phyloP scores from a whole-genome alignment of 2,888 invertebrate species.

The Brachypalpus laphriformis region DNA sequence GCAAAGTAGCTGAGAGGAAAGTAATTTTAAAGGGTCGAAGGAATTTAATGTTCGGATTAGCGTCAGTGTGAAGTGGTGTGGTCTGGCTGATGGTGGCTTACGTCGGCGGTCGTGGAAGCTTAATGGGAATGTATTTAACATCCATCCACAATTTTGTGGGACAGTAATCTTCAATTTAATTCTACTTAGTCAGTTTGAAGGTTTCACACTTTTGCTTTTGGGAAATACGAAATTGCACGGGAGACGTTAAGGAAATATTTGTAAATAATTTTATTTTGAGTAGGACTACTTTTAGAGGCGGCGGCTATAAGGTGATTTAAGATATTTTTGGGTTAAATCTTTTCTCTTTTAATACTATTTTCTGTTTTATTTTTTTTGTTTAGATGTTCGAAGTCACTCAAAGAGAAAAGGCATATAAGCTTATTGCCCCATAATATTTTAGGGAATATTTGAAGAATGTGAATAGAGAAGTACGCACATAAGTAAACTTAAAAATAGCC shows the following conservation, averaged over 20 bases:
- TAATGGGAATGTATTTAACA: slow-evolving; percentile 30
- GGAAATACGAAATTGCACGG: slow-evolving; percentile 2
- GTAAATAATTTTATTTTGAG: slow-evolving; percentile 3
- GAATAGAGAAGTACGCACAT: too few species aligned
- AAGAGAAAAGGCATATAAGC: too few species aligned
- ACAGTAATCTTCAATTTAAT: slow-evolving; percentile 61
- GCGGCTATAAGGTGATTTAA: not conserved
- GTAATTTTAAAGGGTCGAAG: slow-evolving; percentile 56
- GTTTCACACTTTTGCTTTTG: slow-evolving; percentile 27
- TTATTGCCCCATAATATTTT: too few species aligned
- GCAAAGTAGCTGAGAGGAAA: slow-evolving; percentile 43
- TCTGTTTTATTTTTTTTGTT: too few species aligned
- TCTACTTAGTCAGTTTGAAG: slow-evolving; percentile 48
- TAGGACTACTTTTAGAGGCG: not conserved
- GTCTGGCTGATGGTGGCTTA: not conserved
- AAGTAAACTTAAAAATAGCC: too few species aligned
- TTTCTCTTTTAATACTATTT: too few species aligned
- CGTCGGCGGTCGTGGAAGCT: not conserved
- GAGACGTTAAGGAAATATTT: slow-evolving; percentile 4
- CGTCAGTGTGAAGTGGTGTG: slow-evolving; percentile 26
- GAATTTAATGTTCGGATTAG: slow-evolving; percentile 61
- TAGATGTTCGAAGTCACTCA: too few species aligned
- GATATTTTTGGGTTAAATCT: not conserved
- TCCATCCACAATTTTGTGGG: slow-evolving; percentile 54
- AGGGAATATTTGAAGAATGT: too few species aligned